Evolutionary conservation across 1,140 invertebrate genomes (phyloP).

Genomic region (Brachionus manjavacas): DNA sequence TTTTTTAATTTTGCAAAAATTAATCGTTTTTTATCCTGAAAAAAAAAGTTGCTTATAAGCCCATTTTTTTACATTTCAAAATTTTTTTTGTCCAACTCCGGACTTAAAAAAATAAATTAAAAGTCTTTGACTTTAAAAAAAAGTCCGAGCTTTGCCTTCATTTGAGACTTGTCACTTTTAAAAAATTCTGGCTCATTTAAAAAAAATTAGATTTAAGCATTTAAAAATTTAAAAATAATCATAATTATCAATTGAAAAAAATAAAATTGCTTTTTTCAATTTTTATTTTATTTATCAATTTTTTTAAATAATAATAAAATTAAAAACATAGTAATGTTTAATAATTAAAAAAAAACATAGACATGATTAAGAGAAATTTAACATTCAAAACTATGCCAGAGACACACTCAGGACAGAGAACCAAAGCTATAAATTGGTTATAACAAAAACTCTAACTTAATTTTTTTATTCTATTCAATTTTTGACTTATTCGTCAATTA

Average conservation of each 20-base stretch:
- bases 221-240: too few relatives aligned
- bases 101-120: too few relatives aligned
- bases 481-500: constrained; percentile 27
- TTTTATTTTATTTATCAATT: not conserved
- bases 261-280: not conserved
- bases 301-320: constrained; percentile 4
- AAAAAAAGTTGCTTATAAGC: too few relatives aligned
- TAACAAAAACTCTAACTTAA: not conserved
- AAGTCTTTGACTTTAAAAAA: too few relatives aligned
- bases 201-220: too few relatives aligned
- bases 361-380: not conserved
- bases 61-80: too few relatives aligned
- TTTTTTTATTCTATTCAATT: not conserved
- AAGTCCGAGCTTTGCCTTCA: too few relatives aligned
- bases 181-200: too few relatives aligned
- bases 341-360: not conserved
- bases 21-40: too few relatives aligned
- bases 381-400: not conserved
- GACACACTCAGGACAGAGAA: not conserved
- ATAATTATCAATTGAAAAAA: not conserved
- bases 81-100: too few relatives aligned
- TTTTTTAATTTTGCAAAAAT: too few relatives aligned
- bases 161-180: too few relatives aligned
- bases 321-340: not conserved
- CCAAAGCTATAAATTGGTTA: not conserved